A percentile compares a stretch with the other conserved stretches of the same genome.
Evolutionary conservation across 2,888 invertebrate species (phyloP).

Genomic region (Mesochorus sp.): DNA sequence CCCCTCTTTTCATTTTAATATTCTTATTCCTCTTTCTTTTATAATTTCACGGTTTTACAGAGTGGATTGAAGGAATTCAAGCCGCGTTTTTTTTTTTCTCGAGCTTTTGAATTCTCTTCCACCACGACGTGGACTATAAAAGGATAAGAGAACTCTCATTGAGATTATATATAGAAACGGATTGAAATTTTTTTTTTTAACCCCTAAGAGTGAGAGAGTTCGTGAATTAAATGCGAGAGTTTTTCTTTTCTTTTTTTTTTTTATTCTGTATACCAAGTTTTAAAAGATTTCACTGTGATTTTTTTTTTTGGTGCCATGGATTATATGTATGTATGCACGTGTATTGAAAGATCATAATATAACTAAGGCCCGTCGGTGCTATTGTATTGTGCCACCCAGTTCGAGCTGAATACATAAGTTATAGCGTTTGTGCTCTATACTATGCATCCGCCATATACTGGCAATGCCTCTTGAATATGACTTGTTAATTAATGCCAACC

Average conservation of each 20-base stretch:
- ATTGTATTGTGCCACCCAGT: too few relatives aligned
- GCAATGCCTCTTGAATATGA: conserved; percentile 38
- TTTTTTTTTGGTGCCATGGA: neutral
- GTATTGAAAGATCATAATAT: neutral
- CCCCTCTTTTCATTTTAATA: conserved; percentile 5
- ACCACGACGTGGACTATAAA: conserved; percentile 13
- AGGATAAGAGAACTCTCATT: conserved; percentile 29
- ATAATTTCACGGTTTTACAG: conserved; percentile 36
- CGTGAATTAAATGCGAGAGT: conserved; percentile 21
- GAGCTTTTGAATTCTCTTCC: conserved; percentile 1
- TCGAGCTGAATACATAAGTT: neutral
- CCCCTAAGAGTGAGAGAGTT: neutral
- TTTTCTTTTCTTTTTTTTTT: conserved; percentile 11
- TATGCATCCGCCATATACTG: conserved; percentile 20
- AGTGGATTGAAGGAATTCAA: conserved; percentile 18
- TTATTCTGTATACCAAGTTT: conserved; percentile 18
- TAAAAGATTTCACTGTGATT: neutral
- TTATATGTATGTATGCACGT: neutral
- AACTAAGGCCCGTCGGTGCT: neutral
- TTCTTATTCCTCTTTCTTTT: neutral
- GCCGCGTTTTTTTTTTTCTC: neutral
- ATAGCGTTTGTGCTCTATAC: neutral
- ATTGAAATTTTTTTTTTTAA: conserved; percentile 53
- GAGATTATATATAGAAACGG: conserved; percentile 30
- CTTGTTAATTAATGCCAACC: conserved; percentile 54